Conservation (phyloP, 2,888 invertebrate species). For the Sarcophaga carnaria region DNA sequence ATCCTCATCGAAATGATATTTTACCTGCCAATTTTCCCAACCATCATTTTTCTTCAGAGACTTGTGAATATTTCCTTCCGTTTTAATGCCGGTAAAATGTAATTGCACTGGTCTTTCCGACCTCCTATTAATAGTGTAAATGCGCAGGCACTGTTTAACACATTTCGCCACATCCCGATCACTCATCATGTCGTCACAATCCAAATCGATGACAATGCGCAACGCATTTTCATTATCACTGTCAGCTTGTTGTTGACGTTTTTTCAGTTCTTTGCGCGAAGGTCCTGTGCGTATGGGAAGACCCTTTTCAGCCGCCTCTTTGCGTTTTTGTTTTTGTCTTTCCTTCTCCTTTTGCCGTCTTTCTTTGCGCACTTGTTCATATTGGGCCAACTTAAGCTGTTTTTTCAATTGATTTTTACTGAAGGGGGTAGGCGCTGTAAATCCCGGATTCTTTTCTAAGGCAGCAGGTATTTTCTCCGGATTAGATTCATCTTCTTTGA, state of each 20-base stretch:
- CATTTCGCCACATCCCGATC: conserved; percentile 94
- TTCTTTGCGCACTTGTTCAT: conserved; percentile 87
- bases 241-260: conserved; percentile 74
- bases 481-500: conserved; percentile 21
- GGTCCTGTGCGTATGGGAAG: conserved; percentile 86
- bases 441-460: conserved; percentile 68
- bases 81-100: conserved; percentile 89
- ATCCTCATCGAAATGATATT: conserved; percentile 86
- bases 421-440: conserved; percentile 72
- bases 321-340: conserved; percentile 87
- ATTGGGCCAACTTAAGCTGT: conserved; percentile 87
- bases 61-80: conserved; percentile 86
- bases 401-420: conserved; percentile 85
- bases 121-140: conserved; percentile 95
- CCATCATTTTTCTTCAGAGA: conserved; percentile 92
- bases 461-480: conserved; percentile 25
- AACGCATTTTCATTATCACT: conserved; percentile 75
- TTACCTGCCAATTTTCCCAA: conserved; percentile 95
- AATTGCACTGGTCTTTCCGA: conserved; percentile 90
- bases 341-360: conserved; percentile 84
- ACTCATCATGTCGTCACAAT: conserved; percentile 95
- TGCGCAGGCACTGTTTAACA: conserved; percentile 93
- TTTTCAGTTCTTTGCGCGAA: conserved; percentile 90
- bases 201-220: conserved; percentile 91
- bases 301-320: conserved; percentile 87